Percentiles rank a stretch among this genome's conserved stretches.
Evolutionary conservation across 2,888 invertebrate species (phyloP).

Genomic region (Archips crataeganus): DNA sequence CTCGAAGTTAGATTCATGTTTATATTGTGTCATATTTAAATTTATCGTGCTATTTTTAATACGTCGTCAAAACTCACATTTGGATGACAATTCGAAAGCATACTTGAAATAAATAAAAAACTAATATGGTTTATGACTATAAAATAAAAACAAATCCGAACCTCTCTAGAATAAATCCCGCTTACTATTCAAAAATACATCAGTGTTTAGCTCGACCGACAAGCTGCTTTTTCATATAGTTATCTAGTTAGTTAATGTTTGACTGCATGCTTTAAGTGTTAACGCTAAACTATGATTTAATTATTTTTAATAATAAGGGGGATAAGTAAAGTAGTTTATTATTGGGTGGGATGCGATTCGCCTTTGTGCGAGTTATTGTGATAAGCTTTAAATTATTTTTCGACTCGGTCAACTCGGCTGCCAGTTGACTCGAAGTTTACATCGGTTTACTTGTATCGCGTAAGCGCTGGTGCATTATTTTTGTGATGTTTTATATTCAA

Average conservation of each 20-base stretch:
- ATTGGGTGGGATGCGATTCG: conserved; percentile 58
- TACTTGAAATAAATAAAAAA: not conserved
- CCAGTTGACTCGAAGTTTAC: conserved; percentile 62
- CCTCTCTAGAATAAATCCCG: conserved; percentile 27
- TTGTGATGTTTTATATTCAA: conserved; percentile 72
- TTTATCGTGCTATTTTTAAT: conserved; percentile 40
- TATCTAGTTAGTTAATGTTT: conserved; percentile 38
- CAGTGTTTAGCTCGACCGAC: conserved; percentile 36
- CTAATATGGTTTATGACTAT: conserved; percentile 24
- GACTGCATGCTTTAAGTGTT: conserved; percentile 40
- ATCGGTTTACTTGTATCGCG: conserved; percentile 60
- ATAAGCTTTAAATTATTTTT: conserved; percentile 85
- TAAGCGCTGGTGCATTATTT: conserved; percentile 75
- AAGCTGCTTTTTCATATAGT: conserved; percentile 37
- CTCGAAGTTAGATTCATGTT: conserved; percentile 40
- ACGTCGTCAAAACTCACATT: conserved; percentile 14
- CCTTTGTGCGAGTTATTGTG: conserved; percentile 69
- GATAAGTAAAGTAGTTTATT: conserved; percentile 45
- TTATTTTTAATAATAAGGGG: conserved; percentile 28
- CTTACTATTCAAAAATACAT: conserved; percentile 33
- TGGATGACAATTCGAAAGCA: not conserved
- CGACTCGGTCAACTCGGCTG: conserved; percentile 59
- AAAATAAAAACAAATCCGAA: conserved; percentile 6
- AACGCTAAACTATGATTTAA: conserved; percentile 40
- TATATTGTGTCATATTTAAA: conserved; percentile 66